A percentile compares a stretch with the other conserved stretches of the same genome.
These are phyloP conservation scores for Callithrix jacchus DNA, from an alignment of 2,113 vertebrate genomes.

Conservation along the genomic window DNA sequence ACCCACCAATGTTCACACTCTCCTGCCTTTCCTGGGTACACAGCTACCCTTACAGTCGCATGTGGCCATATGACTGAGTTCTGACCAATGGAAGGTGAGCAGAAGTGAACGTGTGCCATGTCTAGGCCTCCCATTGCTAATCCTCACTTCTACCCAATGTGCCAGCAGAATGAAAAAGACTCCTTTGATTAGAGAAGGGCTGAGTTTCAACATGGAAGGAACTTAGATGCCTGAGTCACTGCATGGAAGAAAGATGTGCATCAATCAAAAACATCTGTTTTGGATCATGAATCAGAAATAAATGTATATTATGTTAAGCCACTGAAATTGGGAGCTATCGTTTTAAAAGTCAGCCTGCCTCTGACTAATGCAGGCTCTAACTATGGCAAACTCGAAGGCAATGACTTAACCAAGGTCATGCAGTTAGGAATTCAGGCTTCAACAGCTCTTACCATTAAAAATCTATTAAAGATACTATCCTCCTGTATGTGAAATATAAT, in stretches of 20 bases:
- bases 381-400: not conserved
- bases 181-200: not conserved
- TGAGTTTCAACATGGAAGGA: not conserved
- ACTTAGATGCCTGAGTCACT: not conserved
- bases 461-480: not conserved
- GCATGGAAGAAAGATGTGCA: not conserved
- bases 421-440: not conserved
- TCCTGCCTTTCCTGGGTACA: not conserved
- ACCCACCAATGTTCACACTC: accelerated
- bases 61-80: not conserved
- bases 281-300: not conserved
- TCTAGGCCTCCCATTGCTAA: not conserved
- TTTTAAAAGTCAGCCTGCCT: not conserved
- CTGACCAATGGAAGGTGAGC: not conserved
- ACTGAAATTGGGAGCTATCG: not conserved
- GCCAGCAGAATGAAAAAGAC: not conserved
- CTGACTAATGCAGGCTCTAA: not conserved
- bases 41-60: not conserved
- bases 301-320: not conserved
- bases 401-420: not conserved
- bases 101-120: not conserved
- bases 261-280: not conserved
- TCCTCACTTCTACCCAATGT: not conserved
- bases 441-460: not conserved
- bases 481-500: not conserved